Percentiles rank a stretch among this genome's conserved stretches.
phyloP scores from a whole-genome alignment of 2,797 vertebrate species.

The Diglossa cyanea region DNA sequence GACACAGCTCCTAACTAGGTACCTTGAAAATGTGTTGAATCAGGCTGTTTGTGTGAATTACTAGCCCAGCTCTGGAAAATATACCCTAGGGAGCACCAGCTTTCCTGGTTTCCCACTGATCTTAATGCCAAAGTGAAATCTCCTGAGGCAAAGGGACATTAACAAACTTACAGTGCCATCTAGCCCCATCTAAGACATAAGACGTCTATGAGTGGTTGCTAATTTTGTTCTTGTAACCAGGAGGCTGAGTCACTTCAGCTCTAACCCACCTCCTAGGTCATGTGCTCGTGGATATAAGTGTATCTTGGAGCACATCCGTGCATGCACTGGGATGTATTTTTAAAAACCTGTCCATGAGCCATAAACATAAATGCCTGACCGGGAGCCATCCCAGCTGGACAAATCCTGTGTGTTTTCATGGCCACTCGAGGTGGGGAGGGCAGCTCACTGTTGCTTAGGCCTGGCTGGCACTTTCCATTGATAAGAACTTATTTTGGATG shows the following conservation, averaged over 20 bases:
- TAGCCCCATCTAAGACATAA: conserved; percentile 51
- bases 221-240: conserved; percentile 47
- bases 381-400: conserved; percentile 13
- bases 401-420: not conserved
- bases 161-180: conserved; percentile 68
- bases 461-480: not conserved
- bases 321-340: conserved; percentile 16
- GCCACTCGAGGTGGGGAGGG: not conserved
- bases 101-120: conserved; percentile 37
- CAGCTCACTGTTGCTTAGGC: not conserved
- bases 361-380: not conserved
- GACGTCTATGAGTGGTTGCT: conserved; percentile 28
- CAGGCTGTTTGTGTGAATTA: not conserved
- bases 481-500: not conserved
- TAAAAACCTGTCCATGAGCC: not conserved
- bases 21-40: conserved; percentile 41
- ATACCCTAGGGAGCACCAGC: conserved; percentile 14
- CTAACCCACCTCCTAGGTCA: conserved; percentile 37
- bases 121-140: not conserved
- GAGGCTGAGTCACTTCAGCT: conserved; percentile 55
- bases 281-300: conserved; percentile 19
- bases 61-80: conserved; percentile 5
- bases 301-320: conserved; percentile 3
- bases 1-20: conserved; percentile 2
- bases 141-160: conserved; percentile 35